Conservation (phyloP, 2,888 invertebrate genomes). For the Stratiomys singularior region DNA sequence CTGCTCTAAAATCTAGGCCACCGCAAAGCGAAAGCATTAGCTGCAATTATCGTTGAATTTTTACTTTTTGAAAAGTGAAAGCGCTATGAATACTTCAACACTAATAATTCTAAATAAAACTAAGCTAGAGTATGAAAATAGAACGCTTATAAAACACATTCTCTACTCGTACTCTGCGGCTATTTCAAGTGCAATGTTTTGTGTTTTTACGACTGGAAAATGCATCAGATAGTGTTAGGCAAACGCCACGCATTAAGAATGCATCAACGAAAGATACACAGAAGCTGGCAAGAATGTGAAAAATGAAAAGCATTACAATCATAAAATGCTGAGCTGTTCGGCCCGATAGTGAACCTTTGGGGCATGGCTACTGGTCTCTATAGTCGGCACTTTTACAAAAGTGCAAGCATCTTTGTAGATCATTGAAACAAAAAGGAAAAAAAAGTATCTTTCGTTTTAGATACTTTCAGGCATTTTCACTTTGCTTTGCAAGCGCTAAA, state of each 20-base stretch:
- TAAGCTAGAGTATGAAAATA: neutral
- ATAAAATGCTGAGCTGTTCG: too few species aligned
- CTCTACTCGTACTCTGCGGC: neutral
- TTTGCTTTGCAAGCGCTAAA: neutral
- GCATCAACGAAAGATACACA: neutral
- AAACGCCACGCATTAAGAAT: neutral
- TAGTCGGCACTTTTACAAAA: neutral
- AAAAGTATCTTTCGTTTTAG: neutral
- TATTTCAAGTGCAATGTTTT: conserved; percentile 28
- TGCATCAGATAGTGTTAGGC: conserved; percentile 8
- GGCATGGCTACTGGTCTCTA: neutral
- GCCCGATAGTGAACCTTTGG: neutral
- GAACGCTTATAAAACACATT: neutral
- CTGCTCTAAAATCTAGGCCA: too few species aligned
- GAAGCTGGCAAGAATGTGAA: neutral
- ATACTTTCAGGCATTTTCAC: neutral
- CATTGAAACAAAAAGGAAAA: neutral
- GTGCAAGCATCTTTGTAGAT: neutral
- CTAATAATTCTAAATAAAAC: conserved; percentile 1
- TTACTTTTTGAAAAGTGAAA: conserved; percentile 8
- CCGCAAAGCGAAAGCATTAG: too few species aligned
- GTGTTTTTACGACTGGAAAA: neutral
- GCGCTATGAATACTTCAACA: neutral
- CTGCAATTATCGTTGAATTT: too few species aligned
- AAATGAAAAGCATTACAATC: neutral